Conservation (phyloP, 2,888 invertebrate species). For the Nemotelus pantherinus region DNA sequence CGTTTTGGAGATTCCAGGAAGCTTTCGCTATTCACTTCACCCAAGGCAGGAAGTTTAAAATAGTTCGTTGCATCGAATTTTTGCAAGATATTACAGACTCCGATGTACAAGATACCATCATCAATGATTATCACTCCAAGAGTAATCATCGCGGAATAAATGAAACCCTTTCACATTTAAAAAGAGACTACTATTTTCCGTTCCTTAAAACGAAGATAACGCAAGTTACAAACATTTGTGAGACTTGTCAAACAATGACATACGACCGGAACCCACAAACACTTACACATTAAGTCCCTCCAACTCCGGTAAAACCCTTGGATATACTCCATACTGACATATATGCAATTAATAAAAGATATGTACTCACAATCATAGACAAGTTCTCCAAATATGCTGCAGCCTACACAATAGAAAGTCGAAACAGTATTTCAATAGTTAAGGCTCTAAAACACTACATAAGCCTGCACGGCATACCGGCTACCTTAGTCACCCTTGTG, state of each 20-base stretch:
- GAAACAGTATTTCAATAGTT: slow-evolving; percentile 19
- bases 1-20: no score
- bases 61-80: no score
- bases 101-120: no score
- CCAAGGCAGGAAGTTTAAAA: no score
- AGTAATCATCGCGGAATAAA: slow-evolving; percentile 34
- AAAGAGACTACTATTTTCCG: slow-evolving; percentile 43
- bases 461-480: no score
- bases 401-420: slow-evolving; percentile 20
- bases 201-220: slow-evolving; percentile 41
- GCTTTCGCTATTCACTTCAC: no score
- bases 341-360: slow-evolving; percentile 31
- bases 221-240: slow-evolving; percentile 38
- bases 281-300: no score
- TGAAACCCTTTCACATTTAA: slow-evolving; percentile 41
- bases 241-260: slow-evolving; percentile 34
- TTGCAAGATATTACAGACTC: no score
- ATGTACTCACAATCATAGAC: slow-evolving; percentile 32
- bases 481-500: no score
- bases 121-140: no score
- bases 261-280: slow-evolving; percentile 48
- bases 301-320: slow-evolving; percentile 38
- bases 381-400: slow-evolving; percentile 42
- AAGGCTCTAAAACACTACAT: slow-evolving; percentile 26
- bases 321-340: slow-evolving; percentile 34